Conservation (phyloP, 2,113 vertebrate genomes). For the Diphyllodes magnificus region DNA sequence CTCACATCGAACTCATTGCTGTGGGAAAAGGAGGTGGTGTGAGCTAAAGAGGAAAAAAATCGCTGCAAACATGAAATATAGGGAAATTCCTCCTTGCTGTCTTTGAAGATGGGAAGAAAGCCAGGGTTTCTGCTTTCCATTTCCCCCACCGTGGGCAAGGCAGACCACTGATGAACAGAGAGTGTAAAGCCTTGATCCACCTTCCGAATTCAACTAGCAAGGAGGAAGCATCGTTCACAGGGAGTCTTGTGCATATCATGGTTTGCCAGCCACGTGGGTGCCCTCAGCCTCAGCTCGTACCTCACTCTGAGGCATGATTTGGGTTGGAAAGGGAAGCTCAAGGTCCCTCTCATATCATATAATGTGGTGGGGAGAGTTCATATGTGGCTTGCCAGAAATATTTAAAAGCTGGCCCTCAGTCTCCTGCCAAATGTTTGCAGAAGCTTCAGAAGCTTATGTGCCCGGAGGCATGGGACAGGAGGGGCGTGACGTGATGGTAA, state of each 20-base stretch:
- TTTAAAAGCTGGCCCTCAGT: background rate
- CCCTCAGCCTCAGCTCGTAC: background rate
- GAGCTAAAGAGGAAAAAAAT: background rate
- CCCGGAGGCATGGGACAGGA: background rate
- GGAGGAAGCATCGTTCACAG: background rate
- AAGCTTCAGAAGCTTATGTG: background rate
- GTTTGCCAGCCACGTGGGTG: accelerated
- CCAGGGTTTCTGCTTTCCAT: background rate
- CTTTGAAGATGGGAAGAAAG: background rate
- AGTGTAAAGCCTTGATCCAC: background rate
- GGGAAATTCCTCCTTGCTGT: background rate
- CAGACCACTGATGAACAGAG: background rate
- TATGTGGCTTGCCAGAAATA: background rate
- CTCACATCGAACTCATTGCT: constrained; percentile 85
- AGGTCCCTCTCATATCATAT: background rate
- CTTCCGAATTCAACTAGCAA: background rate
- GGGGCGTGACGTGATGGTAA: background rate
- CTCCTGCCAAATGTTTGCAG: background rate
- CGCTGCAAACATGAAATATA: background rate
- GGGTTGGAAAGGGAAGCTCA: background rate
- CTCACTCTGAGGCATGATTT: background rate
- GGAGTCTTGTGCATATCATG: background rate
- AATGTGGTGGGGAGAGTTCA: background rate
- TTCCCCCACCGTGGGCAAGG: background rate
- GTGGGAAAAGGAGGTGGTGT: background rate